These are phyloP conservation scores for Frieseomelitta varia DNA, from an alignment of 1,140 invertebrate genomes.

Conservation along the genomic window DNA sequence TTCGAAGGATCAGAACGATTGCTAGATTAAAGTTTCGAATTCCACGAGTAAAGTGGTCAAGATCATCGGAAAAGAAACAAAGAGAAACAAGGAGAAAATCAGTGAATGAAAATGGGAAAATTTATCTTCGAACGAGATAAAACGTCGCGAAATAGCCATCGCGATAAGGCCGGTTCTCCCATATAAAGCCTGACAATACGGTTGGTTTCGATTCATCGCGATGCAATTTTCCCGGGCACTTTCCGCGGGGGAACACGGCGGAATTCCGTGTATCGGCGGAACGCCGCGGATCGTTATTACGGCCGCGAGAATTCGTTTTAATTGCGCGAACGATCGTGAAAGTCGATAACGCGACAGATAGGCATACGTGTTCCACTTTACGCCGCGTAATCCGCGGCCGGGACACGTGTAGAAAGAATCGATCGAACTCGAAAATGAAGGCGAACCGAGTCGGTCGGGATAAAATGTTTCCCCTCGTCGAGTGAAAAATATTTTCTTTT, in stretches of 20 bases:
- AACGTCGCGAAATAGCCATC: background rate
- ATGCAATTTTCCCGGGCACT: background rate
- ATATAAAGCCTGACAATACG: background rate
- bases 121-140: too few species aligned
- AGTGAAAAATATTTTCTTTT: background rate
- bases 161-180: slow-evolving; percentile 5
- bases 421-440: slow-evolving; percentile 11
- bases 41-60: background rate
- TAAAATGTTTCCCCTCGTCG: background rate
- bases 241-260: background rate
- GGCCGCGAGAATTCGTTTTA: slow-evolving; percentile 44
- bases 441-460: too few species aligned
- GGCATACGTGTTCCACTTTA: slow-evolving; percentile 18
- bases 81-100: too few species aligned
- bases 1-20: too few species aligned
- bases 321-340: slow-evolving; percentile 25
- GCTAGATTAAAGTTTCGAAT: too few species aligned
- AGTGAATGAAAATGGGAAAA: too few species aligned
- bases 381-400: slow-evolving; percentile 16
- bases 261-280: background rate
- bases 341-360: slow-evolving; percentile 24
- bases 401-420: slow-evolving; percentile 41
- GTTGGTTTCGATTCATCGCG: background rate
- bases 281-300: slow-evolving; percentile 33
- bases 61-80: background rate